Conservation (phyloP, 1,140 invertebrate species). For the Drosophila prosaltans region DNA sequence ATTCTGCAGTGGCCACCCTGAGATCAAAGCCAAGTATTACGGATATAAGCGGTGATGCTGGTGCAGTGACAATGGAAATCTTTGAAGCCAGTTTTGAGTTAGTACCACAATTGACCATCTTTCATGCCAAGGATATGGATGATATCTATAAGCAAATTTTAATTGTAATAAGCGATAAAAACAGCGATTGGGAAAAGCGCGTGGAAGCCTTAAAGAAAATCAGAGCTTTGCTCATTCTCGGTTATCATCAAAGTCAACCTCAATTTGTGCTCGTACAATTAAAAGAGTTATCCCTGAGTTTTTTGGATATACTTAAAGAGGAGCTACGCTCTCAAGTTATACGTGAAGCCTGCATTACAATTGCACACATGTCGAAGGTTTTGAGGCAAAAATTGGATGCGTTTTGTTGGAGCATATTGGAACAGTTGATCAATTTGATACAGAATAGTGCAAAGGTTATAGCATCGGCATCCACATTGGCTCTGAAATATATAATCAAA, state of each 20-base stretch:
- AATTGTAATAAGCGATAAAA: slow-evolving; percentile 90
- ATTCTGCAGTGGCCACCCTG: slow-evolving; percentile 48
- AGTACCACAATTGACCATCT: slow-evolving; percentile 92
- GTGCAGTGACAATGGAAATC: slow-evolving; percentile 93
- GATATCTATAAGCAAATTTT: slow-evolving; percentile 91
- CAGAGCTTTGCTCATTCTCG: slow-evolving; percentile 91
- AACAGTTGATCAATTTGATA: slow-evolving; percentile 94
- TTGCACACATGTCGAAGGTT: slow-evolving; percentile 94
- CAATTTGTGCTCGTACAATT: slow-evolving; percentile 91
- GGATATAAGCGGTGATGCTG: slow-evolving; percentile 85
- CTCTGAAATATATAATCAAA: slow-evolving; percentile 94
- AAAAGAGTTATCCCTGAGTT: slow-evolving; percentile 91
- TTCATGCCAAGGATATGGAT: slow-evolving; percentile 92
- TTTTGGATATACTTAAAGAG: slow-evolving; percentile 91
- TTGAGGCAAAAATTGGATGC: slow-evolving; percentile 93
- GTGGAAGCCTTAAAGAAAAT: slow-evolving; percentile 94
- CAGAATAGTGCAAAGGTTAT: slow-evolving; percentile 98
- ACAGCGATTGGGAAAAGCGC: slow-evolving; percentile 96
- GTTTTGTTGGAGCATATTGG: slow-evolving; percentile 92
- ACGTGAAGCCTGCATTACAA: slow-evolving; percentile 96
- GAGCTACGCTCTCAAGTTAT: slow-evolving; percentile 92
- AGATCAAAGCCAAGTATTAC: slow-evolving; percentile 45
- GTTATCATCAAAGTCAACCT: slow-evolving; percentile 88
- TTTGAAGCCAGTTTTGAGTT: slow-evolving; percentile 94
- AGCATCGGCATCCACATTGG: slow-evolving; percentile 93